Conservation (phyloP, 2,888 invertebrate species). For the Prosopocoilus inquinatus region DNA sequence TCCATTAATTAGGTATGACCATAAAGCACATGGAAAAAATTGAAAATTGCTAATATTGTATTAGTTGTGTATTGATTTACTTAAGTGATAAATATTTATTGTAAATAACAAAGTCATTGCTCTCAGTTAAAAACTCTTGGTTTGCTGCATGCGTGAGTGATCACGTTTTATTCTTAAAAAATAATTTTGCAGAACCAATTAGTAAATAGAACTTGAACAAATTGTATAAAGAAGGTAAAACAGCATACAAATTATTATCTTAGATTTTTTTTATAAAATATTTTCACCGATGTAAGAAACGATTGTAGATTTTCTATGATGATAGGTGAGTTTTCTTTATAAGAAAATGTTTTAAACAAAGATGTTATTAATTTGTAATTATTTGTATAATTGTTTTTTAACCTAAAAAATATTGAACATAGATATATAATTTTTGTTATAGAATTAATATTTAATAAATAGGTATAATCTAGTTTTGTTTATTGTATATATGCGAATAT, state of each 20-base stretch:
- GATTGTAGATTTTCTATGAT: slow-evolving; percentile 48
- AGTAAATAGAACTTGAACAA: slow-evolving; percentile 20
- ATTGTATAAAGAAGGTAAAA: slow-evolving; percentile 23
- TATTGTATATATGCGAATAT: slow-evolving; percentile 27
- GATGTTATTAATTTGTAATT: slow-evolving; percentile 48
- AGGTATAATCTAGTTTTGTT: slow-evolving; percentile 24
- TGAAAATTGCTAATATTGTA: too few relatives aligned
- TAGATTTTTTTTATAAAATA: slow-evolving; percentile 23
- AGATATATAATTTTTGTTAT: slow-evolving; percentile 50
- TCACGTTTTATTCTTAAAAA: too few relatives aligned
- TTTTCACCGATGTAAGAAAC: slow-evolving; percentile 24
- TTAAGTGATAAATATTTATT: too few relatives aligned
- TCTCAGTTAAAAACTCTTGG: too few relatives aligned
- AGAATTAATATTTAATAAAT: slow-evolving; percentile 45
- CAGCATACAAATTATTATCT: slow-evolving; percentile 16
- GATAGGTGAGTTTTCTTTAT: slow-evolving; percentile 45
- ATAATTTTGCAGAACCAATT: slow-evolving; percentile 19
- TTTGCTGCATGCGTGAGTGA: too few relatives aligned
- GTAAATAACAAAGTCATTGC: too few relatives aligned
- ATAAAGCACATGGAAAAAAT: too few relatives aligned
- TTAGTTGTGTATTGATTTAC: too few relatives aligned
- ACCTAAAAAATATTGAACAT: slow-evolving; percentile 24
- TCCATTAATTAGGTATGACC: too few relatives aligned
- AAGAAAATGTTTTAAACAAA: slow-evolving; percentile 47
- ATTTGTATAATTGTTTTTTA: slow-evolving; percentile 50